A percentile compares a stretch with the other conserved stretches of the same genome.
These are phyloP conservation scores for Nanorana parkeri DNA, from an alignment of 2,113 vertebrate species.

Conservation along the genomic window DNA sequence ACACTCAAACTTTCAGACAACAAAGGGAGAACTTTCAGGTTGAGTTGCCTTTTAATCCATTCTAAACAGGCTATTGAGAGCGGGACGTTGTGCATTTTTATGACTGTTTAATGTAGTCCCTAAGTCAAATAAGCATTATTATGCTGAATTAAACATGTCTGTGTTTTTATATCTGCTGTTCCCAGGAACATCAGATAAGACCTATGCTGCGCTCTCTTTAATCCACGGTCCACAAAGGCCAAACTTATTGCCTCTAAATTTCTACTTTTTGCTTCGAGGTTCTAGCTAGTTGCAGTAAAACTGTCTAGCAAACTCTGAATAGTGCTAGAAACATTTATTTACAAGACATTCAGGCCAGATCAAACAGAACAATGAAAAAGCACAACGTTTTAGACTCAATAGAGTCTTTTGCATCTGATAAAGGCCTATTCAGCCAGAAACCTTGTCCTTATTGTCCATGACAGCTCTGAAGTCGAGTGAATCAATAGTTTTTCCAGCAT, in stretches of 20 bases:
- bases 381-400: conserved; percentile 48
- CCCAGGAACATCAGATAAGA: conserved; percentile 10
- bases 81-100: conserved; percentile 51
- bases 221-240: conserved; percentile 3
- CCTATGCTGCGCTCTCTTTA: conserved; percentile 14
- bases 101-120: conserved; percentile 57
- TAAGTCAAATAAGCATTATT: conserved; percentile 57
- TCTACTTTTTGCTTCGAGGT: conserved; percentile 15
- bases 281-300: conserved; percentile 32
- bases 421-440: conserved; percentile 53
- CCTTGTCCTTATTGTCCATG: conserved; percentile 48
- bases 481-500: conserved; percentile 29
- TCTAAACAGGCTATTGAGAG: conserved; percentile 38
- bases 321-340: conserved; percentile 55
- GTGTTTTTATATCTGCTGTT: conserved; percentile 51
- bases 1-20: conserved; percentile 22
- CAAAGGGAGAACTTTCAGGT: conserved; percentile 36
- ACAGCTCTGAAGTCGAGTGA: conserved; percentile 29
- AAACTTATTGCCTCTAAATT: not conserved
- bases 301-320: conserved; percentile 39
- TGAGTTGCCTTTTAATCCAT: conserved; percentile 31
- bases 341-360: conserved; percentile 48
- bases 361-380: conserved; percentile 55
- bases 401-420: conserved; percentile 56
- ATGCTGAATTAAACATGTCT: conserved; percentile 52